Evolutionary conservation across 1,140 invertebrate genomes (phyloP).

Genomic region (Sycophaga agraensis): DNA sequence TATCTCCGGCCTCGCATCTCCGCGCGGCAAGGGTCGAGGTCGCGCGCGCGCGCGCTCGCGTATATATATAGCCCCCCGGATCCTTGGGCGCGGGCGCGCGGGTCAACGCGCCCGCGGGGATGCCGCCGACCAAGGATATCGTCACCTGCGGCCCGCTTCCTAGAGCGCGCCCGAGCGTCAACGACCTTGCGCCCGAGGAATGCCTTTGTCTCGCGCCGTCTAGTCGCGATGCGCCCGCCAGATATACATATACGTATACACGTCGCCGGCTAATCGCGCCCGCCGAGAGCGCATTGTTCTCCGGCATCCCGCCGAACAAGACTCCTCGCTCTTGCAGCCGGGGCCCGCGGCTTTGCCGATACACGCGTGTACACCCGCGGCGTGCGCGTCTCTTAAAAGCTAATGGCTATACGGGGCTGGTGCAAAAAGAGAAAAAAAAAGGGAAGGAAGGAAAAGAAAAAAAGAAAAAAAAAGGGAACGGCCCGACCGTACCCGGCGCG

Average conservation of each 20-base stretch:
- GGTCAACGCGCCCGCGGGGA: slow-evolving; percentile 5
- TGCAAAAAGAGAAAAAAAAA: no score
- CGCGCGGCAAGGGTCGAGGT: not conserved
- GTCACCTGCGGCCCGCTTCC: no score
- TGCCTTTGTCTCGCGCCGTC: not conserved
- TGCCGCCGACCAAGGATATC: not conserved
- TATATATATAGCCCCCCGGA: not conserved
- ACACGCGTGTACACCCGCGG: no score
- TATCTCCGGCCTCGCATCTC: no score
- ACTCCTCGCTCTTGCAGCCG: not conserved
- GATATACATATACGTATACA: not conserved
- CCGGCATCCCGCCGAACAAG: not conserved
- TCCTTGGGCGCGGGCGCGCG: not conserved
- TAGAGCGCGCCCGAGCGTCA: not conserved
- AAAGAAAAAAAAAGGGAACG: no score
- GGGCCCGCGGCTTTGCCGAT: no score
- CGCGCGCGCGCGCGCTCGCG: not conserved
- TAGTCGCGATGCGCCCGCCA: not conserved
- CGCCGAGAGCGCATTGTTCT: no score
- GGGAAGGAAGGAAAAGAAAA: no score
- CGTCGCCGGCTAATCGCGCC: no score
- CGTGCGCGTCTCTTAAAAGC: no score
- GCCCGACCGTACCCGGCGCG: no score
- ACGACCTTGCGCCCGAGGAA: not conserved
- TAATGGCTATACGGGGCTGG: no score